phyloP scores from a whole-genome alignment of 2,888 invertebrate genomes.

The Drosophila gaucha region DNA sequence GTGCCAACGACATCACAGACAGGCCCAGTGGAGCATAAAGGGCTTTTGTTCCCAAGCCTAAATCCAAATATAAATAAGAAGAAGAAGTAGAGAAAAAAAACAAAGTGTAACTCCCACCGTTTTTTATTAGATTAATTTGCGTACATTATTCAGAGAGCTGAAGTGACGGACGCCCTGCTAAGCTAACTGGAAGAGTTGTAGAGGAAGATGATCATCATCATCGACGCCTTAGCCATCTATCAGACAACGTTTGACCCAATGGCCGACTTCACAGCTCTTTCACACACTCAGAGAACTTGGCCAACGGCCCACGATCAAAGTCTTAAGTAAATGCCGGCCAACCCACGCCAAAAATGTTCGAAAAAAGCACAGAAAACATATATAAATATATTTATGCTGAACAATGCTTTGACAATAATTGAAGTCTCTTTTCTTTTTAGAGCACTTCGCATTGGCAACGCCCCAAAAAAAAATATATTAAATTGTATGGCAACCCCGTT shows the following conservation, averaged over 20 bases:
- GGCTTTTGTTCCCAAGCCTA: conserved; percentile 41
- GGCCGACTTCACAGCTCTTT: conserved; percentile 79
- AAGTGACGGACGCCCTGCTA: conserved; percentile 65
- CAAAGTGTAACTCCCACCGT: conserved; percentile 64
- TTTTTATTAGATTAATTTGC: conserved; percentile 74
- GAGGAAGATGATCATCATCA: conserved; percentile 49
- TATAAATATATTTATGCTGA: conserved; percentile 22
- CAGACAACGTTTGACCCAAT: conserved; percentile 73
- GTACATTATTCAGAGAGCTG: conserved; percentile 69
- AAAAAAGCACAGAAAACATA: conserved; percentile 7
- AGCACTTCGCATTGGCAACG: conserved; percentile 71
- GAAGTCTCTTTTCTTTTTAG: conserved; percentile 44
- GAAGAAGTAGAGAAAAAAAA: not conserved
- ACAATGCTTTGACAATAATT: conserved; percentile 66
- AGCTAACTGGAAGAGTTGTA: conserved; percentile 18
- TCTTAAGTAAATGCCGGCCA: conserved; percentile 50
- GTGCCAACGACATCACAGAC: conserved; percentile 20
- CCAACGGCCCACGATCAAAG: conserved; percentile 67
- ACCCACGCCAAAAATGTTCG: conserved; percentile 45
- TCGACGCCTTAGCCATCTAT: conserved; percentile 73
- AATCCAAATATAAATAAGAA: conserved; percentile 12
- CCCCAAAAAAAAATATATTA: conserved; percentile 49
- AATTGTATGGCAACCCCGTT: conserved; percentile 21
- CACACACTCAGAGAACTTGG: conserved; percentile 53
- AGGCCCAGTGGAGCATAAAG: conserved; percentile 25